These are phyloP conservation scores for Drosophila ironensis DNA, from an alignment of 1,140 invertebrate species.

Conservation along the genomic window DNA sequence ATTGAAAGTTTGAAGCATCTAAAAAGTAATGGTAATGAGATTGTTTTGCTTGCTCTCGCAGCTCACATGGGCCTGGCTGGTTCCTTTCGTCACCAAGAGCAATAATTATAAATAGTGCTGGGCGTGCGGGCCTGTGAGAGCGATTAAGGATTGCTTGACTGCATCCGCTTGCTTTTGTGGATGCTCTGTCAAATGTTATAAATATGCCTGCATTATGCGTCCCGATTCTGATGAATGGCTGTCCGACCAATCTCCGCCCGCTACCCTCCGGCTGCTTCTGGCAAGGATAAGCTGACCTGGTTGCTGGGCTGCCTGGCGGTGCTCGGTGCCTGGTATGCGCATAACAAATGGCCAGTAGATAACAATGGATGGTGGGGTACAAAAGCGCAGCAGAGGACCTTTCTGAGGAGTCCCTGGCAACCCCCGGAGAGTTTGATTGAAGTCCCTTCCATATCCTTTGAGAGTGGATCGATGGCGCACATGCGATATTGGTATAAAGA, in stretches of 20 bases:
- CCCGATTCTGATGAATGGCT: constrained; percentile 47
- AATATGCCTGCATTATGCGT: constrained; percentile 54
- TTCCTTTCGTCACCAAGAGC: not conserved
- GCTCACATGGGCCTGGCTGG: constrained; percentile 17
- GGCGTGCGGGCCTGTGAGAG: constrained; percentile 13
- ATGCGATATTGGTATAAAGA: constrained; percentile 11
- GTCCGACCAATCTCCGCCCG: constrained; percentile 13
- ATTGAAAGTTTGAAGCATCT: constrained; percentile 72
- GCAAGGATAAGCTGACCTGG: constrained; percentile 29
- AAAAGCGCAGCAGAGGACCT: constrained; percentile 14
- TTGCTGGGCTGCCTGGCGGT: constrained; percentile 12
- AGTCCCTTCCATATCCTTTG: constrained; percentile 18
- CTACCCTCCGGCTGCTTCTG: not conserved
- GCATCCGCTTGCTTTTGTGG: constrained; percentile 30
- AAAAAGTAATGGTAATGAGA: constrained; percentile 75
- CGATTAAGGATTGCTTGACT: constrained; percentile 31
- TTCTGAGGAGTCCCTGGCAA: constrained; percentile 31
- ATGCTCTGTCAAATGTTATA: constrained; percentile 52
- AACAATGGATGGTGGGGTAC: constrained; percentile 48
- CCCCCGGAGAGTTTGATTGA: constrained; percentile 29
- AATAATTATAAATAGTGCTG: constrained; percentile 55
- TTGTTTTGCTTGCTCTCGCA: constrained; percentile 45
- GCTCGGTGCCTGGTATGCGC: constrained; percentile 20
- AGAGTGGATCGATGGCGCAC: constrained; percentile 29
- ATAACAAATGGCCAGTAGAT: constrained; percentile 59